These are phyloP conservation scores for Elaeidobius kamerunicus DNA, from an alignment of 2,888 invertebrate species.

Conservation along the genomic window DNA sequence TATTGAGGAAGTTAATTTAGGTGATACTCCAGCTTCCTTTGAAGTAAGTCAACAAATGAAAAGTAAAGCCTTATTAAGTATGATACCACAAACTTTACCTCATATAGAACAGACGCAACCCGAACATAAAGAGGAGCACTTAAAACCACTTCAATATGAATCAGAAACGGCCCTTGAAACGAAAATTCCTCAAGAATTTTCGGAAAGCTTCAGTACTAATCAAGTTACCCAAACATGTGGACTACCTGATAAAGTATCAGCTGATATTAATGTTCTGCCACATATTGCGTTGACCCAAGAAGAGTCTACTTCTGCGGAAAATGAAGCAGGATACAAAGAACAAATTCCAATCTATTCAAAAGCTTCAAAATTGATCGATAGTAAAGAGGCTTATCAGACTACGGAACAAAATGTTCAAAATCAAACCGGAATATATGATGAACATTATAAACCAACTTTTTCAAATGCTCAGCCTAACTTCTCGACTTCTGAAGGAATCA, in stretches of 20 bases:
- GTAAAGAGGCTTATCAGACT: constrained; percentile 55
- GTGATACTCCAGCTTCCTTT: constrained; percentile 44
- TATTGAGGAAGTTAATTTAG: constrained; percentile 49
- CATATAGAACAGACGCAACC: constrained; percentile 61
- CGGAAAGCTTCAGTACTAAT: constrained; percentile 31
- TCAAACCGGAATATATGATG: constrained; percentile 51
- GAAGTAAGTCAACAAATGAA: constrained; percentile 45
- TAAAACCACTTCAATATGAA: constrained; percentile 37
- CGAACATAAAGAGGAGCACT: constrained; percentile 60
- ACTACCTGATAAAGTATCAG: constrained; percentile 22
- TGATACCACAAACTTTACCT: constrained; percentile 64
- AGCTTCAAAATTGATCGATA: constrained; percentile 47
- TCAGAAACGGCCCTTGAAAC: constrained; percentile 29
- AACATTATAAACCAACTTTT: constrained; percentile 47
- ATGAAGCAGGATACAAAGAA: constrained; percentile 45
- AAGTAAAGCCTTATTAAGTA: constrained; percentile 51
- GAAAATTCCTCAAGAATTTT: constrained; percentile 29
- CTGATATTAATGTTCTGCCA: constrained; percentile 46
- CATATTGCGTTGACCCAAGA: constrained; percentile 47
- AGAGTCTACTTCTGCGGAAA: constrained; percentile 48
- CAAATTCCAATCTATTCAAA: constrained; percentile 35
- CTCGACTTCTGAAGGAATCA: constrained; percentile 51
- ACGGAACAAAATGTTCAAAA: constrained; percentile 56
- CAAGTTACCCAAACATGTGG: constrained; percentile 30
- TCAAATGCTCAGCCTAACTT: constrained; percentile 49